Base-by-base conservation (phyloP, 1,140 invertebrate genomes). In the Pantala flavescens region DNA sequence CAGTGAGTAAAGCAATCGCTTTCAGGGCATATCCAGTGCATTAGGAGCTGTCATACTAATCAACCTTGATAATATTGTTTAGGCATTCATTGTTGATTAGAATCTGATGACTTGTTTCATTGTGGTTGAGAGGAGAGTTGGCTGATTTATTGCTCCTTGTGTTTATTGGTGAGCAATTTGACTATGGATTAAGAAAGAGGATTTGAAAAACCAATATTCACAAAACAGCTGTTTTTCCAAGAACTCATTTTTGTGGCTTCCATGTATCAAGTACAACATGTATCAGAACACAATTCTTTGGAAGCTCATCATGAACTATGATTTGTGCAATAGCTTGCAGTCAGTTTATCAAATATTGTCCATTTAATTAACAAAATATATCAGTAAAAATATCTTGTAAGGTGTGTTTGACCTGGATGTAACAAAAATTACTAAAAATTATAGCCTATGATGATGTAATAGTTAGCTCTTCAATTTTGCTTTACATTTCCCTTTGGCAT, bases 221-320 rank as follows among this genome's bases (percentile, higher is more conserved):
- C 2, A 14, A 63, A 63, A 19, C 49, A 63, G 16, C 49, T 63
- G 28, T 63, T 63, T 63, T 63, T 63, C 12, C 49, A 63, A 63
- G 49, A 63, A 63, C 49, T 63, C 49, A 63, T 63, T 7, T 12
- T 63, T 63, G 49, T 63, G 49, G 49, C 49, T 63, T 63, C 49
- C 49, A 63, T 63, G 49, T 63, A 63, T 63, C 49, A 63, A 63
- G 49, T 63, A 63, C 49, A 63, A 63, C 49, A 63, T 63, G 49
- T 63, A 63, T 63, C 49, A 63, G 49, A 63, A 63, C 49, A 63
- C 49, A 63, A 3, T 63, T 63, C 49, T 63, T 63, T 63, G 49
- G 49, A 63, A 21, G 49, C 49, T 63, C 49, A 63, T 63, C 3
- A 63, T 16, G 49, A 63, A 63, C 14, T 63, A 63, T 63, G 49